A percentile compares a stretch with the other conserved stretches of the same genome.
Evolutionary conservation across 2,888 invertebrate genomes (phyloP).

Genomic region (Myathropa florea): DNA sequence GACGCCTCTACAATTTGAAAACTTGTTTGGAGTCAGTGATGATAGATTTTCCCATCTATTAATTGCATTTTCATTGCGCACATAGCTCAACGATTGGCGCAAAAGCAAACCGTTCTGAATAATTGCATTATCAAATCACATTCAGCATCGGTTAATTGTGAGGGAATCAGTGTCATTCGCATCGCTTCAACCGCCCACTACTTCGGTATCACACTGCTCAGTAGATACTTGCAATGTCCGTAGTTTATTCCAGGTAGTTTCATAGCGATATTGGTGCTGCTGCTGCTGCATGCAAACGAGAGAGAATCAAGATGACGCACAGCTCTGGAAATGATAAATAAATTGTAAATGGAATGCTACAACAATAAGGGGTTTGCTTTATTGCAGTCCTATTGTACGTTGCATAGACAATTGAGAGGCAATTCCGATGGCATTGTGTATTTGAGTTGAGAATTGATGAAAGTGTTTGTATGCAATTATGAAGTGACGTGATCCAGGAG

Average conservation of each 20-base stretch:
- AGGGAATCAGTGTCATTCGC: conserved; percentile 40
- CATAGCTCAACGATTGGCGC: conserved; percentile 19
- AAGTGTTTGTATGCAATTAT: neutral
- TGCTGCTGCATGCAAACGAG: conserved; percentile 27
- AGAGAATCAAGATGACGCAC: conserved; percentile 15
- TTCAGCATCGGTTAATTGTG: conserved; percentile 9
- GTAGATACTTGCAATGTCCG: conserved; percentile 32
- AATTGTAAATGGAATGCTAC: neutral
- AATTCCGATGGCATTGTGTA: neutral
- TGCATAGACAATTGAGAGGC: conserved; percentile 11
- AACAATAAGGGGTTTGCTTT: conserved; percentile 31
- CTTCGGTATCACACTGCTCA: conserved; percentile 5
- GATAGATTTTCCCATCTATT: conserved; percentile 35
- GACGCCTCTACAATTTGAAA: neutral
- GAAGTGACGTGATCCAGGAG: too few relatives aligned
- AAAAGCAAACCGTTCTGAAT: conserved; percentile 36
- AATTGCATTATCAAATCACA: conserved; percentile 58
- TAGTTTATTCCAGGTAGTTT: neutral
- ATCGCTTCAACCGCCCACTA: conserved; percentile 40
- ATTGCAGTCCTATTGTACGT: conserved; percentile 19
- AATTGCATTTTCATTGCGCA: conserved; percentile 51
- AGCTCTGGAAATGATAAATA: conserved; percentile 2
- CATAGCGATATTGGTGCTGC: conserved; percentile 35
- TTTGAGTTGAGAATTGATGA: conserved; percentile 17
- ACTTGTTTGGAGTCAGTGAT: conserved; percentile 5